Percentiles rank a stretch among this genome's conserved stretches.
phyloP scores from a whole-genome alignment of 2,888 invertebrate genomes.

The Chloroclysta siterata region DNA sequence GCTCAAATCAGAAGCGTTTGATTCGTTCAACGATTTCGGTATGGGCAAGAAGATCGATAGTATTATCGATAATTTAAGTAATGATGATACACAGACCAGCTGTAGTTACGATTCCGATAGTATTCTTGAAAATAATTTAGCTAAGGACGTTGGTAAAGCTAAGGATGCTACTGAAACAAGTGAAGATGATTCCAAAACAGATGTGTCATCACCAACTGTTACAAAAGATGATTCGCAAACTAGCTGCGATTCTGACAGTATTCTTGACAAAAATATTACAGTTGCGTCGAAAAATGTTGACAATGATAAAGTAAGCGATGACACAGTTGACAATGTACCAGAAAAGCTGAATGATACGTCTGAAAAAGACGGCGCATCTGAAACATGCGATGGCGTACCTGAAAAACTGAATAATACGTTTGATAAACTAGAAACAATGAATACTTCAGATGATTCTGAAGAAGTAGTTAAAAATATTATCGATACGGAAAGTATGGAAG shows the following conservation, averaged over 20 bases:
- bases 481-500: background rate
- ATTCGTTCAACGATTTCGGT: conserved; percentile 35
- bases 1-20: conserved; percentile 43
- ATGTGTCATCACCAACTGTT: background rate
- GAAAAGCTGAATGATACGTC: background rate
- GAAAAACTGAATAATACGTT: background rate
- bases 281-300: conserved; percentile 6
- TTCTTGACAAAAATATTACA: conserved; percentile 8
- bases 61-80: conserved; percentile 54
- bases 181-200: conserved; percentile 7
- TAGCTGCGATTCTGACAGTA: conserved; percentile 14
- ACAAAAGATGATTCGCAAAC: conserved; percentile 3
- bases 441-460: background rate
- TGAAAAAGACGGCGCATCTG: background rate
- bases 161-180: background rate
- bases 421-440: background rate
- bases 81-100: conserved; percentile 31
- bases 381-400: background rate
- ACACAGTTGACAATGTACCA: background rate
- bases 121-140: conserved; percentile 22
- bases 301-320: background rate
- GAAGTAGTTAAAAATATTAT: background rate
- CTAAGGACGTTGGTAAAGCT: conserved; percentile 3
- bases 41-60: conserved; percentile 39
- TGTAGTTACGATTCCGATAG: conserved; percentile 32